Evolutionary conservation across 1,140 invertebrate species (phyloP).

Genomic region (Brachionus calyciflorus): DNA sequence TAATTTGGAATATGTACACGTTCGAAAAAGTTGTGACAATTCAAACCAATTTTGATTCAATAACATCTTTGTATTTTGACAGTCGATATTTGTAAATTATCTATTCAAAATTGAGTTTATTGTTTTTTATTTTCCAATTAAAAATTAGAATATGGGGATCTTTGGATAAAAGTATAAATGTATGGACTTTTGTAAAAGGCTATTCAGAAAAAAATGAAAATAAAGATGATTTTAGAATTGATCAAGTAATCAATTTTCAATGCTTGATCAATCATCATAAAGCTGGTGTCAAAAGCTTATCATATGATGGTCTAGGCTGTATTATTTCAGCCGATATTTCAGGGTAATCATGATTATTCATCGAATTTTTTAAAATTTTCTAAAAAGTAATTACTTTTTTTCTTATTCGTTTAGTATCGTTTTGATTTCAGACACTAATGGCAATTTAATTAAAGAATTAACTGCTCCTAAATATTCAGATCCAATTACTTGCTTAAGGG

Average conservation of each 20-base stretch:
- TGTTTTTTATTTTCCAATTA: background rate
- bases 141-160: slow-evolving; percentile 1
- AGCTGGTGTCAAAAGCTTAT: background rate
- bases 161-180: slow-evolving; percentile 17
- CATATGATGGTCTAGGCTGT: slow-evolving; percentile 1
- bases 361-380: background rate
- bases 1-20: slow-evolving; percentile 41
- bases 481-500: slow-evolving; percentile 25
- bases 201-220: slow-evolving; percentile 10
- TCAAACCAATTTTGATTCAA: background rate
- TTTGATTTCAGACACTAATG: background rate
- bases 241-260: background rate
- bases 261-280: slow-evolving; percentile 7
- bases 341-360: background rate
- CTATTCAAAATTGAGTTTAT: background rate
- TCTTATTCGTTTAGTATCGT: background rate
- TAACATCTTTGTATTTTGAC: slow-evolving; percentile 33
- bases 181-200: slow-evolving; percentile 15
- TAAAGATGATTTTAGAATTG: background rate
- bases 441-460: slow-evolving; percentile 12
- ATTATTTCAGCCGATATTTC: slow-evolving; percentile 21
- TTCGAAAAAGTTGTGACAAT: slow-evolving; percentile 1
- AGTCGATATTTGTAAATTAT: slow-evolving; percentile 24
- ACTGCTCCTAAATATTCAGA: background rate
- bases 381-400: background rate